Conservation (phyloP, 1,140 invertebrate genomes). For the Drosophila varians region DNA sequence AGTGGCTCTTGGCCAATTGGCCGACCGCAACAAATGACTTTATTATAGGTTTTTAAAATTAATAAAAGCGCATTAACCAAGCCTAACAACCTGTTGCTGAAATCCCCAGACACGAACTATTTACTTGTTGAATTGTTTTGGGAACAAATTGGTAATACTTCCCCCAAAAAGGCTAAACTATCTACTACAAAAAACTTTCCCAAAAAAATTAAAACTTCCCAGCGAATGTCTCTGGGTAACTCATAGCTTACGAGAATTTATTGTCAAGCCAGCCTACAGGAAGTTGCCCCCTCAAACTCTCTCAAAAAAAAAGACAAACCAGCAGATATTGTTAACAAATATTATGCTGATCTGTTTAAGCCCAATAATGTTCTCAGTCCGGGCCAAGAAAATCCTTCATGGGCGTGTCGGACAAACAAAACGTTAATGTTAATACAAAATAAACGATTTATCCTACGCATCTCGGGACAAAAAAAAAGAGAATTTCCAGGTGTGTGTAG, state of each 20-base stretch:
- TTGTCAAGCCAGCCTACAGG: slow-evolving; percentile 26
- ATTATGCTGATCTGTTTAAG: slow-evolving; percentile 41
- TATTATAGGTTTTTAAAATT: slow-evolving; percentile 82
- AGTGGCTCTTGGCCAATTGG: slow-evolving; percentile 4
- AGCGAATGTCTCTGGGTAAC: slow-evolving; percentile 24
- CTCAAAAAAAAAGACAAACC: slow-evolving; percentile 1
- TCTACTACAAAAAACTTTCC: neutral
- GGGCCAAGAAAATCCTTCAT: slow-evolving; percentile 27
- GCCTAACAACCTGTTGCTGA: slow-evolving; percentile 61
- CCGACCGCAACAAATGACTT: slow-evolving; percentile 65
- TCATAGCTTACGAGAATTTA: neutral
- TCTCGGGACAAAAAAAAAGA: neutral
- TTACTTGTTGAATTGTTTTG: slow-evolving; percentile 37
- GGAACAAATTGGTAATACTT: no score
- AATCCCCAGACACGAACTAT: slow-evolving; percentile 59
- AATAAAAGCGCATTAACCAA: slow-evolving; percentile 76
- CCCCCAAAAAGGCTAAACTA: no score
- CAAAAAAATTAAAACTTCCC: no score
- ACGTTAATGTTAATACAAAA: slow-evolving; percentile 10
- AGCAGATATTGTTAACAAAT: slow-evolving; percentile 13
- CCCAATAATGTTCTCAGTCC: slow-evolving; percentile 28
- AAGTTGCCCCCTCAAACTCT: slow-evolving; percentile 11
- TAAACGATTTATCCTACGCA: slow-evolving; percentile 28
- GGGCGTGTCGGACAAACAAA: slow-evolving; percentile 25
- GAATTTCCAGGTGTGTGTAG: slow-evolving; percentile 16